Conservation (phyloP, 1,140 invertebrate genomes). For the Ostrea denselamellosa region DNA sequence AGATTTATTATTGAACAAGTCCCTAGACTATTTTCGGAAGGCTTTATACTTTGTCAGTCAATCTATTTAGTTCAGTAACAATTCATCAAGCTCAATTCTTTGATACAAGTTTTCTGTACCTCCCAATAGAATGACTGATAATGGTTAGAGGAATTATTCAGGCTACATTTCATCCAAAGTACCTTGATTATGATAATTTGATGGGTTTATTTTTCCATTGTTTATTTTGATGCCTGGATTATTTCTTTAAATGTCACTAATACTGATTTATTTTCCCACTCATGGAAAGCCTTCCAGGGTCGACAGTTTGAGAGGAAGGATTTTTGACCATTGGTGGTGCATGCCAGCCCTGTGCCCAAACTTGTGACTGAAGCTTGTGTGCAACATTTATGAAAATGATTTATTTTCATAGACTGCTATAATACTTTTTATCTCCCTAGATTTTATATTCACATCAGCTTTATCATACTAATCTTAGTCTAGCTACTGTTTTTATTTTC, state of each 20-base stretch:
- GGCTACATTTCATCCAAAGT: neutral
- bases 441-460: neutral
- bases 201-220: neutral
- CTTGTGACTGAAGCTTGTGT: conserved; percentile 22
- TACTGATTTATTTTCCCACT: conserved; percentile 49
- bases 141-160: conserved; percentile 33
- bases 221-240: conserved; percentile 37
- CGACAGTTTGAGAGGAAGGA: conserved; percentile 75
- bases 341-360: conserved; percentile 50
- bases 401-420: conserved; percentile 7
- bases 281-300: conserved; percentile 71
- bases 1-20: conserved; percentile 9
- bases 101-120: neutral
- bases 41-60: conserved; percentile 20
- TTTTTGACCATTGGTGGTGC: conserved; percentile 78
- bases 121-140: conserved; percentile 36
- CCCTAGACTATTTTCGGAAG: neutral
- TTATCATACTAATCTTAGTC: conserved; percentile 10
- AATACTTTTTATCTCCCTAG: conserved; percentile 6
- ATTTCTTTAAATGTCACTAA: conserved; percentile 42
- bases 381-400: neutral
- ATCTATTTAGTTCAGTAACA: conserved; percentile 13
- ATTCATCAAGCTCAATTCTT: neutral
- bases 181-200: neutral
- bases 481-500: neutral